A percentile compares a stretch with the other conserved stretches of the same genome.
Evolutionary conservation across 2,797 vertebrate species (phyloP).

Genomic region (Cuniculus paca): DNA sequence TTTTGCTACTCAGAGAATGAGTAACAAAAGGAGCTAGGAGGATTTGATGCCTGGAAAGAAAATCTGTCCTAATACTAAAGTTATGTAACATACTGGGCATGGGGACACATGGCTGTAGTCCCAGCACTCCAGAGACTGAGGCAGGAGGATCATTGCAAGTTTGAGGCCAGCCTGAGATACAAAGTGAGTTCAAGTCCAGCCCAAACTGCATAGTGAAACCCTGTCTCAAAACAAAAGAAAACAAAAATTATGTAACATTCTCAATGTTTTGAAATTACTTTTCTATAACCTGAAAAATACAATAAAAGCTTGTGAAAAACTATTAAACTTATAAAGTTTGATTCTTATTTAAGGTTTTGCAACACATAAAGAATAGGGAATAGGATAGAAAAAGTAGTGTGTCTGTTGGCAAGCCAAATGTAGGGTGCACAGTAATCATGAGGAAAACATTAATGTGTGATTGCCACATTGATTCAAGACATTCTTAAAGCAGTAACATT

Average conservation of each 20-base stretch:
- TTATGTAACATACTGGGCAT: background rate
- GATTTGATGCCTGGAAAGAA: background rate
- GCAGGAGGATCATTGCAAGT: too few relatives aligned
- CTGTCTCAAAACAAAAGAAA: too few relatives aligned
- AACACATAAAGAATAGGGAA: background rate
- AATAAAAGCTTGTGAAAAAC: background rate
- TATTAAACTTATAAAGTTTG: background rate
- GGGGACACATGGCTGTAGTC: too few relatives aligned
- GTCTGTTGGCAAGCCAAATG: background rate
- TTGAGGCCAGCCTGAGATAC: too few relatives aligned
- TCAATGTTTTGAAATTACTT: background rate
- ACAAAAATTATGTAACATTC: background rate
- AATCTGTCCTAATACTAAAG: background rate
- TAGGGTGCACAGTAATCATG: background rate
- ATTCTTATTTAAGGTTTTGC: background rate
- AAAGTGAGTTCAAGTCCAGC: too few relatives aligned
- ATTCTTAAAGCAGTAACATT: constrained; percentile 19
- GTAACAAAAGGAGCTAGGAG: background rate
- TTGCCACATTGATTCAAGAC: background rate
- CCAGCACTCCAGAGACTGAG: too few relatives aligned
- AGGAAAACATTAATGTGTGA: background rate
- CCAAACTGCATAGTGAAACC: too few relatives aligned
- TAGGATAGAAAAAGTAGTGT: background rate
- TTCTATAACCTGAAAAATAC: background rate
- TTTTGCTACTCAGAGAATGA: background rate